Percentiles rank a stretch among this genome's conserved stretches.
Evolutionary conservation across 2,888 invertebrate genomes (phyloP).

Genomic region (Hydrotaea cyrtoneurina): DNA sequence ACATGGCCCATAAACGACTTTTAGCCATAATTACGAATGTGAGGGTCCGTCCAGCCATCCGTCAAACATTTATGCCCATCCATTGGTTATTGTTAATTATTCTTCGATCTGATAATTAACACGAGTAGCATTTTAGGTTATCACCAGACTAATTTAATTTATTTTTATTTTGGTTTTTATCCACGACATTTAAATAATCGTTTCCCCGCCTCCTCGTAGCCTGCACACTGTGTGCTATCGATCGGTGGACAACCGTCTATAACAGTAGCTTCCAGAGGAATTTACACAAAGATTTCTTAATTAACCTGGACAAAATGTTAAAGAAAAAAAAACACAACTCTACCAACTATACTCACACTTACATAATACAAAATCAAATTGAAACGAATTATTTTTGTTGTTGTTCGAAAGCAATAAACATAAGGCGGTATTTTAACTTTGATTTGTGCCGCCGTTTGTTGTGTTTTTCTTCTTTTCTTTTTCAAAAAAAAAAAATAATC

Average conservation of each 20-base stretch:
- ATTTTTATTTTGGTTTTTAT: background rate
- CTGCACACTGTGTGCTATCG: background rate
- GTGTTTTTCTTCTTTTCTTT: slow-evolving; percentile 10
- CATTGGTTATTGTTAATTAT: background rate
- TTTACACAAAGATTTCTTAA: slow-evolving; percentile 27
- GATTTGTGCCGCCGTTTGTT: slow-evolving; percentile 28
- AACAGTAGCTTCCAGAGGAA: slow-evolving; percentile 17
- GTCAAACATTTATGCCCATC: background rate
- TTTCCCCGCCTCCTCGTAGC: background rate
- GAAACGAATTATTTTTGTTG: background rate
- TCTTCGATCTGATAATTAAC: slow-evolving; percentile 39
- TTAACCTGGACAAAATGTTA: slow-evolving; percentile 24
- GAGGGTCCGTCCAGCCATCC: background rate
- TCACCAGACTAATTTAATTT: slow-evolving; percentile 45
- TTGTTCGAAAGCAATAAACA: slow-evolving; percentile 11
- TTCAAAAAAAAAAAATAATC: background rate
- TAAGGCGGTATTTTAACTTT: slow-evolving; percentile 42
- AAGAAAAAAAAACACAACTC: background rate
- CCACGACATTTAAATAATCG: slow-evolving; percentile 43
- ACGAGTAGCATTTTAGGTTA: slow-evolving; percentile 60
- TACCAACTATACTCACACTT: background rate
- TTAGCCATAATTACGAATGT: too few relatives aligned
- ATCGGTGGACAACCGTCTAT: background rate
- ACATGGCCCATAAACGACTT: too few relatives aligned
- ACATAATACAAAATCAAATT: slow-evolving; percentile 5